Conservation (phyloP, 2,888 invertebrate species). For the Ophion costatus region DNA sequence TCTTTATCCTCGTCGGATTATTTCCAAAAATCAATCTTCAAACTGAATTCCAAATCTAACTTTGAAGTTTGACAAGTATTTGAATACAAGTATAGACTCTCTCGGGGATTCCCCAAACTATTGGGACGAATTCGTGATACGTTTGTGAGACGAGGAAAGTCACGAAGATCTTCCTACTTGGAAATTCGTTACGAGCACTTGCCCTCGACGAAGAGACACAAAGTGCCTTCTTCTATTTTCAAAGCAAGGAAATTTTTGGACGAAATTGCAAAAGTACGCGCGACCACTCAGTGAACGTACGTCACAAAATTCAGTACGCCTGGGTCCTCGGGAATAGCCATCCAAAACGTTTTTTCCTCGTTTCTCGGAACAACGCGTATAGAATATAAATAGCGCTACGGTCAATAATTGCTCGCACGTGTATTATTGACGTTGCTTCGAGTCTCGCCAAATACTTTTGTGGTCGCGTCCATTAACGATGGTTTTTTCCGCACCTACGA, state of each 20-base stretch:
- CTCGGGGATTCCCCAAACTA: constrained; percentile 35
- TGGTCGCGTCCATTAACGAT: constrained; percentile 5
- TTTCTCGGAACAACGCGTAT: constrained; percentile 31
- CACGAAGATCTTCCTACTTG: neutral
- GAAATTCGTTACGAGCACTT: neutral
- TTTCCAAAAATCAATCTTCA: constrained; percentile 18
- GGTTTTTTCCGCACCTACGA: constrained; percentile 38
- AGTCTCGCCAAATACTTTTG: constrained; percentile 8
- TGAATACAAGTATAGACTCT: constrained; percentile 33
- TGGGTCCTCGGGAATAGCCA: neutral
- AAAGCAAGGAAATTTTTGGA: too few species aligned
- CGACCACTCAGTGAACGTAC: too few species aligned
- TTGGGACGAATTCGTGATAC: constrained; percentile 51
- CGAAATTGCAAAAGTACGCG: too few species aligned
- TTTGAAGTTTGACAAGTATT: constrained; percentile 6
- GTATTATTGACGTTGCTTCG: constrained; percentile 14
- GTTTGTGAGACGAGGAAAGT: constrained; percentile 30
- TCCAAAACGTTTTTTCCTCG: constrained; percentile 33
- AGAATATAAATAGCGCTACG: constrained; percentile 3
- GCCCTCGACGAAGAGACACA: too few species aligned
- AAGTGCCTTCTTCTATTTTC: too few species aligned
- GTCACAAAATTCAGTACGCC: neutral
- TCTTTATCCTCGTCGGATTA: too few species aligned
- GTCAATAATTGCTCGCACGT: constrained; percentile 29
- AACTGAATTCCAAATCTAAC: constrained; percentile 13